A percentile compares a stretch with the other conserved stretches of the same genome.
Conservation (phyloP, 2,888 invertebrate genomes). For the Agelastica alni region DNA sequence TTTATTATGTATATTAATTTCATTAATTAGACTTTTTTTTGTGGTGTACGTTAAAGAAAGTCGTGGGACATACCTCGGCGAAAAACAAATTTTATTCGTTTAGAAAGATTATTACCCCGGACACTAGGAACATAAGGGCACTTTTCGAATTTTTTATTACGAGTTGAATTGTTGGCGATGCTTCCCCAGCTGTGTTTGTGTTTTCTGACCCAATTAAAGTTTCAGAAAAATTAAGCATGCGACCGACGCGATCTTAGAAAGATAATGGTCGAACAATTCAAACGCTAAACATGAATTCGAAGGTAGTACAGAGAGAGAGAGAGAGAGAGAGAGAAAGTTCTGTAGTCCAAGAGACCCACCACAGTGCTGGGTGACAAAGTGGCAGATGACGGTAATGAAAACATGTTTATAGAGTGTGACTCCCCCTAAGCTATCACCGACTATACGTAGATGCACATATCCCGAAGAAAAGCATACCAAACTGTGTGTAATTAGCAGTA, state of each 20-base stretch:
- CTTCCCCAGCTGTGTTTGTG: no score
- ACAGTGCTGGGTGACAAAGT: conserved; percentile 56
- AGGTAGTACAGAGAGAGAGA: not conserved
- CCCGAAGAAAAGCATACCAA: not conserved
- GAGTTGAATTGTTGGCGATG: no score
- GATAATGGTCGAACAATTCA: conserved; percentile 1
- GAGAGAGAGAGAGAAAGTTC: no score
- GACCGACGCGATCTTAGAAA: conserved; percentile 2
- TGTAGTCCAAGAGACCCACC: conserved; percentile 48
- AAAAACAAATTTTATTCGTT: no score
- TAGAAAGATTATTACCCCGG: no score
- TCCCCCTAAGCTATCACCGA: conserved; percentile 25
- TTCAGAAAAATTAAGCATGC: not conserved
- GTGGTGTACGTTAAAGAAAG: no score
- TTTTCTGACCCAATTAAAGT: conserved; percentile 2
- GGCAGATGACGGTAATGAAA: conserved; percentile 53
- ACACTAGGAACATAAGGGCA: no score
- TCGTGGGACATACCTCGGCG: no score
- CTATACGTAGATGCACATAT: not conserved
- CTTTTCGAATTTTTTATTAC: no score
- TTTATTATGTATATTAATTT: conserved; percentile 35
- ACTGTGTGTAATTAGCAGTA: conserved; percentile 12
- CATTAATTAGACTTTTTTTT: conserved; percentile 27
- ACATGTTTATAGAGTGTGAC: conserved; percentile 41
- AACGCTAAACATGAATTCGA: conserved; percentile 2